Conservation (phyloP, 2,888 invertebrate genomes). For the Busseola fusca region DNA sequence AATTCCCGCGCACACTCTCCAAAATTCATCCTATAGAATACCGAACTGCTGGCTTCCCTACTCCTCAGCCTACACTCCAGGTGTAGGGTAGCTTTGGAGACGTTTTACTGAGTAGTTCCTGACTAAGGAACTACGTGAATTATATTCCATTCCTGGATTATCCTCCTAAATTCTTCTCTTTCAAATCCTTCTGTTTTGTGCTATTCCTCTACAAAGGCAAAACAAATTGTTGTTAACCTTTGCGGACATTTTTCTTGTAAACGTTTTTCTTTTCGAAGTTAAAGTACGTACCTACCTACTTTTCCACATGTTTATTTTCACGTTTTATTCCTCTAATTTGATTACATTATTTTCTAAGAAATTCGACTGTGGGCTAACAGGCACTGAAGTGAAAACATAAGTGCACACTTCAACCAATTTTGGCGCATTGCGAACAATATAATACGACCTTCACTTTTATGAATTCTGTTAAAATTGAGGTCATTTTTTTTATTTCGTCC, state of each 20-base stretch:
- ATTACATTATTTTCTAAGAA: background rate
- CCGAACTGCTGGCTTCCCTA: too few species aligned
- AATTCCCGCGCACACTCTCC: too few species aligned
- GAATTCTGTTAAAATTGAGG: background rate
- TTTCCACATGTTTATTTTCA: background rate
- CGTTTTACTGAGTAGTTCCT: too few species aligned
- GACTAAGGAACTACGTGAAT: background rate
- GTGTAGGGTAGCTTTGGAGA: too few species aligned
- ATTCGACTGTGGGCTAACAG: background rate
- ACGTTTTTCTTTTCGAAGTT: background rate
- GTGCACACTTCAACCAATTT: conserved; percentile 16
- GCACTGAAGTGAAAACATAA: conserved; percentile 4
- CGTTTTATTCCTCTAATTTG: background rate
- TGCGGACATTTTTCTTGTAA: background rate
- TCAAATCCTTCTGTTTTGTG: too few species aligned
- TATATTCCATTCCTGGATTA: background rate
- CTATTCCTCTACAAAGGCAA: background rate
- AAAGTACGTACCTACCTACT: background rate
- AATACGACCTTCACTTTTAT: conserved; percentile 20
- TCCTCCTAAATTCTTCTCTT: too few species aligned
- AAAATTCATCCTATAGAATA: too few species aligned
- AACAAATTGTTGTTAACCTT: background rate
- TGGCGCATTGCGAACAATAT: background rate
- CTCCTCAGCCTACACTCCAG: too few species aligned
- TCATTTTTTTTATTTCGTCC: background rate